A percentile compares a stretch with the other conserved stretches of the same genome.
Conservation (phyloP, 2,797 vertebrate species). For the Cynopterus sphinx region DNA sequence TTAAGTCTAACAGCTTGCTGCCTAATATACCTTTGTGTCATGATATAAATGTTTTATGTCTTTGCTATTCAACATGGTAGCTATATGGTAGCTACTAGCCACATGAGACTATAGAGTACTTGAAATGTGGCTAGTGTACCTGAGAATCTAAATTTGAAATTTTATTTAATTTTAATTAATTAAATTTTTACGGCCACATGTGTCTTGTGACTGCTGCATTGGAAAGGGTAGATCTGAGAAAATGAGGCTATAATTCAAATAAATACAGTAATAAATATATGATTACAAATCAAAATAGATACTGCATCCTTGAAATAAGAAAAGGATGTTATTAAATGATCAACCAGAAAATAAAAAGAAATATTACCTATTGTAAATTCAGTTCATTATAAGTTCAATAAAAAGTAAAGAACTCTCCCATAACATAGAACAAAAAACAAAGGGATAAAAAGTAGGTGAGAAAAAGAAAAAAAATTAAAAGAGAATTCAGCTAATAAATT, state of each 20-base stretch:
- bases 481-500: background rate
- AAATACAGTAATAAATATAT: background rate
- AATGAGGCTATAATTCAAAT: background rate
- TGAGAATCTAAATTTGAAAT: no score
- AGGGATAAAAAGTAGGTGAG: background rate
- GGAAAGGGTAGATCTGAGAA: background rate
- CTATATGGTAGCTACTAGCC: no score
- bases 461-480: background rate
- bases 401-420: background rate
- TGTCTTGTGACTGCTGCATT: no score
- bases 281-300: background rate
- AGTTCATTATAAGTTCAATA: background rate
- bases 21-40: no score
- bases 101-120: no score
- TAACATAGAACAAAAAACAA: background rate
- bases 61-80: no score
- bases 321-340: background rate
- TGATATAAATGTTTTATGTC: no score
- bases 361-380: background rate
- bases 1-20: no score
- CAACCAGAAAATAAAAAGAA: background rate
- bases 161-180: no score
- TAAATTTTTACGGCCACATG: no score
- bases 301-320: background rate
- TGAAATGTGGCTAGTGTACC: no score